Percentiles rank a stretch among this genome's conserved stretches.
phyloP scores from a whole-genome alignment of 1,140 invertebrate species.

The Drosophila grimshawi region DNA sequence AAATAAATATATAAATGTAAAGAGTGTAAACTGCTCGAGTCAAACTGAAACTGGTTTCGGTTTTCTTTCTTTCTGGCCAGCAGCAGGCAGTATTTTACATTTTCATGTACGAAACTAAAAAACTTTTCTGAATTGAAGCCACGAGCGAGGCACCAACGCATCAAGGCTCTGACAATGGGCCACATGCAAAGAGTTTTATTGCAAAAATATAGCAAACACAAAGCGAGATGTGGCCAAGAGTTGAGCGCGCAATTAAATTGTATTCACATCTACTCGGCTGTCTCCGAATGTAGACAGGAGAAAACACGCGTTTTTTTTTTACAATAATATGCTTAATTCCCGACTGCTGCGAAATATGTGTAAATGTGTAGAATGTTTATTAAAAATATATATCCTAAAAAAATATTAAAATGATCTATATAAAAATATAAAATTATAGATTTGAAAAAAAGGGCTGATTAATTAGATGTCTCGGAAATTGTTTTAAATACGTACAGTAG shows the following conservation, averaged over 20 bases:
- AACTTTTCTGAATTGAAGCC: slow-evolving; percentile 60
- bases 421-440: too few species aligned
- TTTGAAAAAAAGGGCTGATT: too few species aligned
- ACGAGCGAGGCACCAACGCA: slow-evolving; percentile 2
- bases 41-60: slow-evolving; percentile 67
- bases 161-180: slow-evolving; percentile 18
- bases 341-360: too few species aligned
- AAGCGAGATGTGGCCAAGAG: background rate
- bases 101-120: slow-evolving; percentile 70
- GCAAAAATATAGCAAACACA: slow-evolving; percentile 23
- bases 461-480: too few species aligned
- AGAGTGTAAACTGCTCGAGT: slow-evolving; percentile 39
- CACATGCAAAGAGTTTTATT: slow-evolving; percentile 24
- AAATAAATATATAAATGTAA: slow-evolving; percentile 51
- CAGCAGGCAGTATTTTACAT: slow-evolving; percentile 58
- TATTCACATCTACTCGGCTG: background rate
- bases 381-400: too few species aligned
- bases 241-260: slow-evolving; percentile 27
- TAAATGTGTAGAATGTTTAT: too few species aligned
- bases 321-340: too few species aligned
- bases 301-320: background rate
- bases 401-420: too few species aligned
- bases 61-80: slow-evolving; percentile 53
- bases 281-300: background rate
- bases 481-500: too few species aligned